phyloP scores from a whole-genome alignment of 2,113 vertebrate species.

The Oreotragus oreotragus region DNA sequence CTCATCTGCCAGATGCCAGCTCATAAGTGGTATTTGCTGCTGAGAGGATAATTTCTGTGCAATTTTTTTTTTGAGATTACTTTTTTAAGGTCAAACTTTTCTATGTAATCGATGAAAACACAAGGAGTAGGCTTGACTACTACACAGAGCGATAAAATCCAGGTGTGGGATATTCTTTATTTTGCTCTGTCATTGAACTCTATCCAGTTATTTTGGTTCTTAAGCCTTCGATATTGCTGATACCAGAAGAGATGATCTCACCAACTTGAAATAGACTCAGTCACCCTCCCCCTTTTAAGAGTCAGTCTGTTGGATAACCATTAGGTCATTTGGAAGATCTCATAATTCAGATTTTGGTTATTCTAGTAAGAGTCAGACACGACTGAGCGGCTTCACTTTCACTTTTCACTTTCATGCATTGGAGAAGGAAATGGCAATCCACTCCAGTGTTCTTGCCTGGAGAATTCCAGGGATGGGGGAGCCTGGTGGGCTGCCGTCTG shows the following conservation, averaged over 20 bases:
- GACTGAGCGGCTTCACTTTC: too few species aligned
- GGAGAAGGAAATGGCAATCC: too few species aligned
- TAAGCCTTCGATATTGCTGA: background rate
- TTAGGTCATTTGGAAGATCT: background rate
- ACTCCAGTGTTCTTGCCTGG: too few species aligned
- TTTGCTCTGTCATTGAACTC: background rate
- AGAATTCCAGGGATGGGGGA: too few species aligned
- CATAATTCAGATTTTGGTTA: background rate
- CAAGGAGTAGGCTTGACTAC: background rate
- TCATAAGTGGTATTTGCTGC: background rate
- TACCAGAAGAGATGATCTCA: background rate
- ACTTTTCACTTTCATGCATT: too few species aligned
- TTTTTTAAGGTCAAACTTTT: background rate
- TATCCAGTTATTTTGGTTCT: background rate
- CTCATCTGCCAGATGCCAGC: background rate
- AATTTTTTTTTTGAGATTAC: background rate
- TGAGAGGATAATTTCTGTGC: rapidly evolving
- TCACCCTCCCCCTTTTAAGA: background rate
- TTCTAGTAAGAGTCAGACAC: too few species aligned
- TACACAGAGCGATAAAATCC: background rate
- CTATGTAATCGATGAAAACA: background rate
- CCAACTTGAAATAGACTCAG: background rate
- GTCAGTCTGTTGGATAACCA: background rate
- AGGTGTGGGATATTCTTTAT: background rate
- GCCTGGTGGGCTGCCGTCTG: too few species aligned